These are phyloP conservation scores for Lates calcarifer DNA, from an alignment of 2,113 vertebrate genomes.

Conservation along the genomic window DNA sequence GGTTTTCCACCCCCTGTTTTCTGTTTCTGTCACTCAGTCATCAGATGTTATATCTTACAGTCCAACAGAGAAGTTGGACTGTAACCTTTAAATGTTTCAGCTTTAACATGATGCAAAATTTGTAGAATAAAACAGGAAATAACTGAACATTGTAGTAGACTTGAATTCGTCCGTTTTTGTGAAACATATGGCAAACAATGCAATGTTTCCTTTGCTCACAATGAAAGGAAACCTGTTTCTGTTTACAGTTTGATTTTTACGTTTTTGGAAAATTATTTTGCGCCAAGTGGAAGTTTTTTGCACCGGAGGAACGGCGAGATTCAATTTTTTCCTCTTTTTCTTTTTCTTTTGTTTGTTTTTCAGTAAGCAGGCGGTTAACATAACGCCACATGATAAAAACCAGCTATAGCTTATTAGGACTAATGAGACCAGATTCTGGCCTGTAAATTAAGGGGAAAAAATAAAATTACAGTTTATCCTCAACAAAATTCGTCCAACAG, in stretches of 20 bases:
- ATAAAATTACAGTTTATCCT: background rate
- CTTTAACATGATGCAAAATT: background rate
- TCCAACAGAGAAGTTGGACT: background rate
- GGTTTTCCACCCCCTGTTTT: background rate
- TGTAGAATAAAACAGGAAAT: background rate
- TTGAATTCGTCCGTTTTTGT: background rate
- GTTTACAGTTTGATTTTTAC: background rate
- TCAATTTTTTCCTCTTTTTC: background rate
- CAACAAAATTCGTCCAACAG: background rate
- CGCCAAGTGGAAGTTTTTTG: background rate
- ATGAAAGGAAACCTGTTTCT: background rate
- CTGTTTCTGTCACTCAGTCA: background rate
- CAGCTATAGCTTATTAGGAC: rapidly evolving
- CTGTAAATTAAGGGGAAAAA: background rate
- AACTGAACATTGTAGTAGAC: too few relatives aligned
- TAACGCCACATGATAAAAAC: background rate
- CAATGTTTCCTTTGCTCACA: background rate
- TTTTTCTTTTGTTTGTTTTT: background rate
- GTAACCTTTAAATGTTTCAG: background rate
- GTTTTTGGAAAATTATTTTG: background rate
- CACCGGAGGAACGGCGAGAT: background rate
- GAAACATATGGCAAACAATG: background rate
- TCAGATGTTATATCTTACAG: background rate
- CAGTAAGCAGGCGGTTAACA: background rate
- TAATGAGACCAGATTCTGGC: background rate